These are phyloP conservation scores for Conger conger DNA, from an alignment of 2,113 vertebrate species.

Conservation along the genomic window DNA sequence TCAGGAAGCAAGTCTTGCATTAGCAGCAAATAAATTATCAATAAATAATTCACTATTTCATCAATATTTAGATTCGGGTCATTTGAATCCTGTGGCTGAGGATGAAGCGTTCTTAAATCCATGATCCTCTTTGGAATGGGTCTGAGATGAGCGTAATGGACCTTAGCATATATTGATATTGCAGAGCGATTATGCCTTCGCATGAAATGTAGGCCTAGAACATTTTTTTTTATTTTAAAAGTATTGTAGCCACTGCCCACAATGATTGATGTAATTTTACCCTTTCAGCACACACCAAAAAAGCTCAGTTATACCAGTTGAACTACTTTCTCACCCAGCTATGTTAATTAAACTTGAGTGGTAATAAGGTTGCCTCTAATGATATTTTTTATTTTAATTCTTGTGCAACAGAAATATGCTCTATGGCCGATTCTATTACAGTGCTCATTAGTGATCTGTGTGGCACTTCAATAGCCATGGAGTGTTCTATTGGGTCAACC, in stretches of 20 bases:
- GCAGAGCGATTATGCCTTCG: neutral
- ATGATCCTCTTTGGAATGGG: neutral
- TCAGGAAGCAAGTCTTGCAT: neutral
- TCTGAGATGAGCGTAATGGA: neutral
- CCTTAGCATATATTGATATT: neutral
- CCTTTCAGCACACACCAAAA: neutral
- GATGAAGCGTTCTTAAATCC: neutral
- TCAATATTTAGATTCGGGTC: neutral
- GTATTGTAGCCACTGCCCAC: neutral
- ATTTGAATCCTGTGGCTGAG: neutral
- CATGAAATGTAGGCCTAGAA: neutral
- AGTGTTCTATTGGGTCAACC: neutral
- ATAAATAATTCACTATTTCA: neutral
- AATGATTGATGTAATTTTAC: neutral
- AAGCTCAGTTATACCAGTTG: neutral
- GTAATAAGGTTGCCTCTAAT: neutral
- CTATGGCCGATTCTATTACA: neutral
- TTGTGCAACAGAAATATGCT: neutral
- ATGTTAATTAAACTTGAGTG: neutral
- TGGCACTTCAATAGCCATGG: neutral
- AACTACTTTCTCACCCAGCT: neutral
- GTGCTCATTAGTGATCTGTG: neutral
- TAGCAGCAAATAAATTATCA: neutral
- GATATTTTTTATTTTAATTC: neutral
- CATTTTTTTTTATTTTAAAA: neutral